phyloP scores from a whole-genome alignment of 2,888 invertebrate species.

The Muscina levida region DNA sequence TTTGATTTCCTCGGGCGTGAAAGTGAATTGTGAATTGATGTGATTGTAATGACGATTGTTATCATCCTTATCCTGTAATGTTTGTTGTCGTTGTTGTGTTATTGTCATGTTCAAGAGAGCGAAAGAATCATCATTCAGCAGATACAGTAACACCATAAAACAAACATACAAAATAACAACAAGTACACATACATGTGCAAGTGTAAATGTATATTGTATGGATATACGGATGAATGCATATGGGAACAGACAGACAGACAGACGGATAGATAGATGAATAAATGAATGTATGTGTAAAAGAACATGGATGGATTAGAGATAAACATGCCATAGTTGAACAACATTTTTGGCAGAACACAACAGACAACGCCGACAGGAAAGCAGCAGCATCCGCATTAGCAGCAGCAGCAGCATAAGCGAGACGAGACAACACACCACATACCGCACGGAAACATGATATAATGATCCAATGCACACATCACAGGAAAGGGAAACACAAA shows the following conservation, averaged over 20 bases:
- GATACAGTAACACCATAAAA: not conserved
- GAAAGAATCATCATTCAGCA: conserved; percentile 18
- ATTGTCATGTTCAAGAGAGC: not conserved
- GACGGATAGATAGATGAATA: not conserved
- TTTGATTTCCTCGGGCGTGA: conserved; percentile 88
- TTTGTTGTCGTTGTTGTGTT: conserved; percentile 14
- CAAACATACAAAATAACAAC: not conserved
- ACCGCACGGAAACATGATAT: conserved; percentile 21
- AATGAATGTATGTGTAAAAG: not conserved
- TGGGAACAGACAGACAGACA: not conserved
- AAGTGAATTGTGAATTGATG: conserved; percentile 83
- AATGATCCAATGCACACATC: not conserved
- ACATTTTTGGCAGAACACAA: conserved; percentile 24
- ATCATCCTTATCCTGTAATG: conserved; percentile 77
- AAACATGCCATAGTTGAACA: conserved; percentile 11
- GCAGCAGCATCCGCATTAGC: not conserved
- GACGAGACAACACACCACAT: not conserved
- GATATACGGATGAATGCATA: not conserved
- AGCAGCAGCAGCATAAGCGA: not conserved
- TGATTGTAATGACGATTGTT: conserved; percentile 80
- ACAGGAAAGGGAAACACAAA: conserved; percentile 52
- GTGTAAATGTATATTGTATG: not conserved
- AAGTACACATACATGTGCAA: not conserved
- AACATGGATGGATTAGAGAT: conserved; percentile 24
- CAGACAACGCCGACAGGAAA: not conserved